Evolutionary conservation across 1,140 invertebrate genomes (phyloP).

Genomic region (Odontomachus brunneus): DNA sequence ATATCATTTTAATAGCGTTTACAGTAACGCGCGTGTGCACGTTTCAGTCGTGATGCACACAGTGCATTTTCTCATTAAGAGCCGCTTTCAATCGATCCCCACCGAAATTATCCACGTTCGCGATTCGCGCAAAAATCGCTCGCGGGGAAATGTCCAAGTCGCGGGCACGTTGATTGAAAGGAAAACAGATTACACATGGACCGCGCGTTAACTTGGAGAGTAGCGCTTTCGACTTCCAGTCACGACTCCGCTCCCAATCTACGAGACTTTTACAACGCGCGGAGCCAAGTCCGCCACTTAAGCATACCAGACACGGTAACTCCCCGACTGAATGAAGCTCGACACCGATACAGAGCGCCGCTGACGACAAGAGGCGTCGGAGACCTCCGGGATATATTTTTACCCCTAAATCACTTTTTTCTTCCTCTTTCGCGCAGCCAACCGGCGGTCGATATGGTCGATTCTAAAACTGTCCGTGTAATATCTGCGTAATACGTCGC

Average conservation of each 20-base stretch:
- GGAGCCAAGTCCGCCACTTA: neutral
- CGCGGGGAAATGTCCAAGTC: neutral
- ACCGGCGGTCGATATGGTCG: slow-evolving; percentile 40
- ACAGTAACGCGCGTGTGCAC: neutral
- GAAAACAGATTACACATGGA: neutral
- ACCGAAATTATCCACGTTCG: no score
- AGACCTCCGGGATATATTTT: slow-evolving; percentile 45
- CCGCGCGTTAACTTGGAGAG: neutral
- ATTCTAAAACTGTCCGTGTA: slow-evolving; percentile 52
- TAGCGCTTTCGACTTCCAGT: neutral
- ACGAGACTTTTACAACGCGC: neutral
- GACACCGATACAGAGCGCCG: slow-evolving; percentile 28
- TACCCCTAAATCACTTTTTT: slow-evolving; percentile 43
- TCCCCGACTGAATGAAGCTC: slow-evolving; percentile 27
- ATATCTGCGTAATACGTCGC: slow-evolving; percentile 43
- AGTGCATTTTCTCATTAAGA: neutral
- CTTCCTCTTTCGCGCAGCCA: slow-evolving; percentile 33
- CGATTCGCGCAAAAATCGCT: no score
- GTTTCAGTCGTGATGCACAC: neutral
- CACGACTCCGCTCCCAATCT: neutral
- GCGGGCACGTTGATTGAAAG: neutral
- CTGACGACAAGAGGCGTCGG: slow-evolving; percentile 43
- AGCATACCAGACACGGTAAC: slow-evolving; percentile 19
- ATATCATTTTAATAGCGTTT: slow-evolving; percentile 46
- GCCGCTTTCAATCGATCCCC: no score